Percentiles rank a stretch among this genome's conserved stretches.
Conservation (phyloP, 2,888 invertebrate genomes). For the Nomada fabriciana region DNA sequence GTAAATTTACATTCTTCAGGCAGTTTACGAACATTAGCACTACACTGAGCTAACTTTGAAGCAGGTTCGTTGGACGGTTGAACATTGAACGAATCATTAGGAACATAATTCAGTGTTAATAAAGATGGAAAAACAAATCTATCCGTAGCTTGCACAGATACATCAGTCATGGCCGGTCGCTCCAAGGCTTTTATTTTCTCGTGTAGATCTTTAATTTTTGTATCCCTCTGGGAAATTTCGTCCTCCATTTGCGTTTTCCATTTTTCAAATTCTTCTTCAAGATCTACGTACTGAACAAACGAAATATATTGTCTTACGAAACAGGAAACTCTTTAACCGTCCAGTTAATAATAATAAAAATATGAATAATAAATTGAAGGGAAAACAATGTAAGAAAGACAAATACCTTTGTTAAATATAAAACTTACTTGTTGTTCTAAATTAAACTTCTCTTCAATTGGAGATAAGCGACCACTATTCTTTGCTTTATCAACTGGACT, state of each 20-base stretch:
- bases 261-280: conserved; percentile 89
- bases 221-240: conserved; percentile 86
- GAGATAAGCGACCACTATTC: conserved; percentile 87
- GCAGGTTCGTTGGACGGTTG: conserved; percentile 48
- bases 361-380: neutral
- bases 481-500: conserved; percentile 84
- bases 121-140: conserved; percentile 57
- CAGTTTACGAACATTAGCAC: conserved; percentile 48
- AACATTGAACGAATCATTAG: conserved; percentile 53
- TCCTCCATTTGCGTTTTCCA: conserved; percentile 85
- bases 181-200: conserved; percentile 72
- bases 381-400: neutral
- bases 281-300: conserved; percentile 87
- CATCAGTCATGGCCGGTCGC: conserved; percentile 60
- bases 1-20: conserved; percentile 52
- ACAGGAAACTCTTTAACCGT: neutral
- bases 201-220: conserved; percentile 86
- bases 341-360: neutral
- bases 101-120: conserved; percentile 40
- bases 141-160: conserved; percentile 75
- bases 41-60: conserved; percentile 44
- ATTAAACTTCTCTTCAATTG: conserved; percentile 91
- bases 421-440: conserved; percentile 87
- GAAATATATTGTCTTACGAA: neutral
- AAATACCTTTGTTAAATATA: neutral